Conservation (phyloP, 1,140 invertebrate genomes). For the Drosophila rufa region DNA sequence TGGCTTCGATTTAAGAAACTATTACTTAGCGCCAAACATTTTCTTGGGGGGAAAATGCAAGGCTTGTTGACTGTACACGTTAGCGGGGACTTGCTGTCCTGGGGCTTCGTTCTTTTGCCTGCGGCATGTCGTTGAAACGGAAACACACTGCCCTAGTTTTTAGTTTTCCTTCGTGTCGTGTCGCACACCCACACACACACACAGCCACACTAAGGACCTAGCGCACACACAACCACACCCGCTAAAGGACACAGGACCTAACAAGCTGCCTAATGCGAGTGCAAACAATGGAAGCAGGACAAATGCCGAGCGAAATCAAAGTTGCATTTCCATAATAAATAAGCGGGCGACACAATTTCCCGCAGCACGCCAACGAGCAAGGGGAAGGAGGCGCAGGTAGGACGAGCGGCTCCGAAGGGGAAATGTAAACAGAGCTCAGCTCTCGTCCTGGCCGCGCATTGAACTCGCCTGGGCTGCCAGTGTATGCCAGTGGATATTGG, state of each 20-base stretch:
- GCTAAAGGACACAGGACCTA: conserved; percentile 13
- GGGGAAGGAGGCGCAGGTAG: background rate
- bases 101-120: conserved; percentile 35
- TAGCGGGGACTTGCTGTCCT: conserved; percentile 43
- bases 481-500: conserved; percentile 16
- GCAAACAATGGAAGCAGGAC: conserved; percentile 35
- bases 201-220: conserved; percentile 6
- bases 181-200: conserved; percentile 26
- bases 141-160: conserved; percentile 85
- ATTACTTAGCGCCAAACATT: background rate
- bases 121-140: conserved; percentile 68
- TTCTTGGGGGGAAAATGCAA: background rate
- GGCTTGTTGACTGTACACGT: background rate
- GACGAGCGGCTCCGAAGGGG: conserved; percentile 12
- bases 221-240: conserved; percentile 7
- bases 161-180: conserved; percentile 57
- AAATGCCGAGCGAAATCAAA: conserved; percentile 46
- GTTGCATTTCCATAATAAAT: conserved; percentile 61
- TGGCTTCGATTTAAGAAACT: background rate
- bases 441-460: conserved; percentile 64
- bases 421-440: conserved; percentile 70
- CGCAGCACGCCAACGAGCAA: conserved; percentile 41
- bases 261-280: conserved; percentile 39
- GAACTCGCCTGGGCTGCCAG: conserved; percentile 58
- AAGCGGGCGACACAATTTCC: conserved; percentile 51